phyloP scores from a whole-genome alignment of 2,797 vertebrate species.

The Sebastes vulpes region DNA sequence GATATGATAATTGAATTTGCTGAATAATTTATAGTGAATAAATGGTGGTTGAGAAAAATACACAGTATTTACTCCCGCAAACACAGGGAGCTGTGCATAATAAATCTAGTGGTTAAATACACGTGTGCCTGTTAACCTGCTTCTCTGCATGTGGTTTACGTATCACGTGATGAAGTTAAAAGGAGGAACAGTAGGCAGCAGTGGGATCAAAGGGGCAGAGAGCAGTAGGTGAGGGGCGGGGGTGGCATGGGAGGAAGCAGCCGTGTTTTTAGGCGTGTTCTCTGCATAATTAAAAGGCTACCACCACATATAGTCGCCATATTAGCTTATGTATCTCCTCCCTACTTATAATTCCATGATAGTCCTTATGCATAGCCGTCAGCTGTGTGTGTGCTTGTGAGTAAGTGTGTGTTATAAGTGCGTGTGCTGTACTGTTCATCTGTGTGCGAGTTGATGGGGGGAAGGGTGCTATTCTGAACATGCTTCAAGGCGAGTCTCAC shows the following conservation, averaged over 20 bases:
- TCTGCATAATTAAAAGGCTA: constrained; percentile 58
- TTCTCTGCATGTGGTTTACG: constrained; percentile 26
- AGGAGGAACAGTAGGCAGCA: constrained; percentile 10
- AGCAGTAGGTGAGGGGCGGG: constrained; percentile 12
- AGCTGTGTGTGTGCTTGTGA: neutral
- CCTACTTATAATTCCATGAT: neutral
- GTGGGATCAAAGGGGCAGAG: constrained; percentile 24
- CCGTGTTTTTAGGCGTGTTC: constrained; percentile 30
- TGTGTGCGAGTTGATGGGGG: constrained; percentile 57
- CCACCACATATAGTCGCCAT: constrained; percentile 1
- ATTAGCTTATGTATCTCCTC: neutral
- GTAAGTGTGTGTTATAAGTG: constrained; percentile 15
- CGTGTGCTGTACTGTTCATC: constrained; percentile 32
- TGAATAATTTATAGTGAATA: constrained; percentile 67
- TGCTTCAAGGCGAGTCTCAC: constrained; percentile 57
- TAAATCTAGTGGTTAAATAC: constrained; percentile 1
- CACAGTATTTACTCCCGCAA: constrained; percentile 33
- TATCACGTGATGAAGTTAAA: neutral
- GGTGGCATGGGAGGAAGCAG: constrained; percentile 17
- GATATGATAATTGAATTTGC: constrained; percentile 30
- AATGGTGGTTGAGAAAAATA: constrained; percentile 45
- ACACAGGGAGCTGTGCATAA: constrained; percentile 13
- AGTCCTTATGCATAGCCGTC: neutral
- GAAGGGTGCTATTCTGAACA: constrained; percentile 69
- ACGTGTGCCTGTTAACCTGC: constrained; percentile 4